These are phyloP conservation scores for Petrolisthes cinctipes DNA, from an alignment of 2,888 invertebrate genomes.

Conservation along the genomic window DNA sequence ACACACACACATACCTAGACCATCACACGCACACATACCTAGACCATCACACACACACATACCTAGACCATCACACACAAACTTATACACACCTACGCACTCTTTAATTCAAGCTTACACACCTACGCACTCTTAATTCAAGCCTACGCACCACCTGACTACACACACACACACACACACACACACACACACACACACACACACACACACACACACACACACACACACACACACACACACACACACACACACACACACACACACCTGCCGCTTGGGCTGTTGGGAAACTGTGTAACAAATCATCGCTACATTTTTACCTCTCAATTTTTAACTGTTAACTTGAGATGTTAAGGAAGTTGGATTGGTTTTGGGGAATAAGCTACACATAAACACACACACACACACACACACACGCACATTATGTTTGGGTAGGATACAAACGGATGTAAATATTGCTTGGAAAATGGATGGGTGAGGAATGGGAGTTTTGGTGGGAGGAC, in stretches of 20 bases:
- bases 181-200: not conserved
- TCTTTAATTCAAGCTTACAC: not conserved
- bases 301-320: too few species aligned
- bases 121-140: not conserved
- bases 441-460: too few species aligned
- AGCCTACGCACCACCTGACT: not conserved
- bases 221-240: not conserved
- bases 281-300: too few species aligned
- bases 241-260: not conserved
- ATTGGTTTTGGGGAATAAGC: too few species aligned
- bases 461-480: too few species aligned
- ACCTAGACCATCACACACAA: not conserved
- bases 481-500: too few species aligned
- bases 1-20: not conserved
- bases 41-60: not conserved
- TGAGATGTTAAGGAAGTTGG: too few species aligned
- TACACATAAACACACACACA: too few species aligned
- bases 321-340: too few species aligned
- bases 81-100: not conserved
- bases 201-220: not conserved
- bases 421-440: too few species aligned
- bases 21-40: not conserved
- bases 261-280: not conserved
- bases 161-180: not conserved
- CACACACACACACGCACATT: too few species aligned